Conservation (phyloP, 1,140 invertebrate genomes). For the Rhagoletis pomonella region DNA sequence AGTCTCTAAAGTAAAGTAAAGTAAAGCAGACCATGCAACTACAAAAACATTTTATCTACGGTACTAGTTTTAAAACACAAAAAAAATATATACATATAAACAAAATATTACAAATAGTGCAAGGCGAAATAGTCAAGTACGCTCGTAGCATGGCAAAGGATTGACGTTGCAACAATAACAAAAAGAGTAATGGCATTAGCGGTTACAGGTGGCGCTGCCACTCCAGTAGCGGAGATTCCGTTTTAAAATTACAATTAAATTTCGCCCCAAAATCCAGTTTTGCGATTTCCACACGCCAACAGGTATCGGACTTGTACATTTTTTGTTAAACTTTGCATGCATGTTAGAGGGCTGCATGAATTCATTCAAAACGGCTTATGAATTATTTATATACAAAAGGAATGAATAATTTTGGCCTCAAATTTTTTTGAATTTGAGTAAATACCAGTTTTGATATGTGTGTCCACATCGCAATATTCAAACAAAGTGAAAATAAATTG, state of each 20-base stretch:
- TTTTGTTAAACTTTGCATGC: too few species aligned
- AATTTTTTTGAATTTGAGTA: too few species aligned
- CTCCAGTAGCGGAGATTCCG: constrained; percentile 47
- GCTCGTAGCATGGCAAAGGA: constrained; percentile 8
- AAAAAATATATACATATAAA: neutral
- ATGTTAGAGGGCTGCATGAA: too few species aligned
- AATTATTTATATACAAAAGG: too few species aligned
- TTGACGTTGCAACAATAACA: neutral
- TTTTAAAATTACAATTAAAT: constrained; percentile 45
- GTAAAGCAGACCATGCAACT: neutral
- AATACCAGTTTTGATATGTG: too few species aligned
- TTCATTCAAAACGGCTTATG: too few species aligned
- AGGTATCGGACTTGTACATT: neutral
- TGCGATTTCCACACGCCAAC: neutral
- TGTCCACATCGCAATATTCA: too few species aligned
- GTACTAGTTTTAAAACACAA: neutral
- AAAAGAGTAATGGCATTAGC: neutral
- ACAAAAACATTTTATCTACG: neutral
- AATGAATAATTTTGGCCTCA: too few species aligned
- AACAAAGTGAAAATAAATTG: too few species aligned
- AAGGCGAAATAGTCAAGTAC: constrained; percentile 6
- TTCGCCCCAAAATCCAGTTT: constrained; percentile 48
- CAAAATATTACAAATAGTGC: neutral
- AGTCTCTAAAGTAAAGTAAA: neutral
- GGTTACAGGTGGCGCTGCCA: constrained; percentile 38